Base-by-base conservation (phyloP, 64 coral and sea anemone species). In the Catalaphyllia jardinei region DNA sequence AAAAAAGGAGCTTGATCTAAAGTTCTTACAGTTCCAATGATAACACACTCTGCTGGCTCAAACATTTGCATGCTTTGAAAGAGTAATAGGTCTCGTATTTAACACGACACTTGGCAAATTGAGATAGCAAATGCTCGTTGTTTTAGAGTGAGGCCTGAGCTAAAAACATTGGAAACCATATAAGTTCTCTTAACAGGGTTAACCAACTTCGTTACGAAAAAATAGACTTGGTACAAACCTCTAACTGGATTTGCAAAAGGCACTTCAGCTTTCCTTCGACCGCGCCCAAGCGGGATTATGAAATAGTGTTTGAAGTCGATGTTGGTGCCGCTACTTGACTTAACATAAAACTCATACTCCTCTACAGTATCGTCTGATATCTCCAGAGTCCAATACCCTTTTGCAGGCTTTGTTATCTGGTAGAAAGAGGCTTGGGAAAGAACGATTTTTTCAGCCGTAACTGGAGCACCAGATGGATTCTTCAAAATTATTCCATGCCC, bases 241-340 rank as follows among this genome's bases (percentile, higher is more conserved):
- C 50, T 72, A 22, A 86, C 13, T 25, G 83, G 64, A 51, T 86
- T 72, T 72, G 83, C 39, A 49, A 64, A 52, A 33, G 35, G 38
- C 24, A 72, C 64, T 25, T 54, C 64, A 11, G 4, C 25, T 69
- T 25, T 69, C 22, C 62, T 35, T 6, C 61, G 62, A 86, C 31
- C 54, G 22, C 83, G 46, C 19, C 13, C 22, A 0, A 86, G 39
- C 7, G 83, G 25, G 15, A 71, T n/a, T 10, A 86, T 61, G 13
- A 86, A 86, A 64, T 72, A 86, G 65, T 86, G 67, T 1, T 64
- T 72, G 38, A 86, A 86, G 64, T 86, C 63, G 64, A 86, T 71
- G 39, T 65, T 86, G 18, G 29, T 62, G 4, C 50, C 19, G 71
- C 83, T 72, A 13, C 54, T 86, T 22, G 83, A 86, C 51, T 86